phyloP scores from a whole-genome alignment of 1,140 invertebrate genomes.

The Drosophila pachea region DNA sequence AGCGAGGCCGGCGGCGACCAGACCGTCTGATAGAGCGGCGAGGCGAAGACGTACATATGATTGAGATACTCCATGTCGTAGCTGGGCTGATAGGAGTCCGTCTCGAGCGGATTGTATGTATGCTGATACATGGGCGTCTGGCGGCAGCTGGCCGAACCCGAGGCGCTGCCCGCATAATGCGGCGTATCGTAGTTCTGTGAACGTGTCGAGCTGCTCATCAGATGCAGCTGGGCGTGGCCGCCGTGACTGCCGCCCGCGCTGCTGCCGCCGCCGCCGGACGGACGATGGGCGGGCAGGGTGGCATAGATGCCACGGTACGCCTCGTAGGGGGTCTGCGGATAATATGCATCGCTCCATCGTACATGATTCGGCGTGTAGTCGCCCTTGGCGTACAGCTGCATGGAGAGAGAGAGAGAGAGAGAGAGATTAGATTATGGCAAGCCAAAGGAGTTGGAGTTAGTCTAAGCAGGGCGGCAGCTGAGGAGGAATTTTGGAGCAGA shows the following conservation, averaged over 20 bases:
- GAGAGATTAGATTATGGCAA: too few relatives aligned
- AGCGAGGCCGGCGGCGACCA: constrained; percentile 77
- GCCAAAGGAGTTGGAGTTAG: too few relatives aligned
- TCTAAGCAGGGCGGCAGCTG: too few relatives aligned
- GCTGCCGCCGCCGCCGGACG: constrained; percentile 54
- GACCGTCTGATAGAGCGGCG: constrained; percentile 76
- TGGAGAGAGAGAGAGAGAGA: not conserved
- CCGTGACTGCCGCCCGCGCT: constrained; percentile 60
- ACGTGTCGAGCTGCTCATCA: constrained; percentile 67
- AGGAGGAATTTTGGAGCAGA: too few relatives aligned
- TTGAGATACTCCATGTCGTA: constrained; percentile 78
- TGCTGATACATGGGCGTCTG: constrained; percentile 77
- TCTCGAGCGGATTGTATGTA: constrained; percentile 78
- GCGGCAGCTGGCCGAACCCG: constrained; percentile 73
- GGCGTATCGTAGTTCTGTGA: constrained; percentile 77
- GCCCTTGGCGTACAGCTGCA: constrained; percentile 76
- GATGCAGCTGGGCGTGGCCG: constrained; percentile 52
- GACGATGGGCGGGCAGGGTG: constrained; percentile 61
- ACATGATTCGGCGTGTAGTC: constrained; percentile 78
- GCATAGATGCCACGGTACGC: constrained; percentile 77
- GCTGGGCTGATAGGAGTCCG: constrained; percentile 77
- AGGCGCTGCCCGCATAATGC: constrained; percentile 72
- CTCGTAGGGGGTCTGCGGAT: constrained; percentile 78
- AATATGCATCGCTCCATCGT: constrained; percentile 77
- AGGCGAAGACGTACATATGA: constrained; percentile 78